phyloP scores from a whole-genome alignment of 2,888 invertebrate genomes.

The Drosophila emarginata region DNA sequence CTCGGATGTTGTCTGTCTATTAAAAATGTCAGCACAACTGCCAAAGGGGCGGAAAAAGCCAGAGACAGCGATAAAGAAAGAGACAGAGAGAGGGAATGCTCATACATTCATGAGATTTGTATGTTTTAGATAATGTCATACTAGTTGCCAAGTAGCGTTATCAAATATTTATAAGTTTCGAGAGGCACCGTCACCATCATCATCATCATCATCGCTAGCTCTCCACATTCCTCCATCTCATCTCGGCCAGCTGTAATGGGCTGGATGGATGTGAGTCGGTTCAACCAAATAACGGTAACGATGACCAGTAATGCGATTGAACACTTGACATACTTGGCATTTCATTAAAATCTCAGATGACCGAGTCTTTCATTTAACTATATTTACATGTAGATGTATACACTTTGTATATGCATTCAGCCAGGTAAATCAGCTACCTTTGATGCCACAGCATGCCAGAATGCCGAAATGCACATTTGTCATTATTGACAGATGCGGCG shows the following conservation, averaged over 20 bases:
- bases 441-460: conserved; percentile 12
- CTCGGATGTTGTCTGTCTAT: conserved; percentile 61
- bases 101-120: conserved; percentile 52
- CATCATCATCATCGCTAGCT: conserved; percentile 42
- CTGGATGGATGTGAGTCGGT: too few relatives aligned
- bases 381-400: background rate
- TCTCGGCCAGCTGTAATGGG: background rate
- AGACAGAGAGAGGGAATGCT: too few relatives aligned
- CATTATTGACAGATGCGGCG: conserved; percentile 76
- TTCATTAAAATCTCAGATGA: conserved; percentile 47
- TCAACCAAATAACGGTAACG: conserved; percentile 4
- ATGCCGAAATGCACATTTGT: conserved; percentile 75
- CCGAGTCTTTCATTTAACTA: background rate
- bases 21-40: conserved; percentile 68
- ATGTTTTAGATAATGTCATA: conserved; percentile 66
- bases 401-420: conserved; percentile 9
- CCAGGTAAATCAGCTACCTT: conserved; percentile 24
- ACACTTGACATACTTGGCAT: conserved; percentile 32
- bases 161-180: conserved; percentile 67
- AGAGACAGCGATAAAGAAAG: background rate
- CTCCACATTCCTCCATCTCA: too few relatives aligned
- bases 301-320: conserved; percentile 20
- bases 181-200: conserved; percentile 24
- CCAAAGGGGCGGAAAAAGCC: conserved; percentile 10
- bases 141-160: conserved; percentile 34